Conservation (phyloP, 2,113 vertebrate genomes). For the Hyla sarda region DNA sequence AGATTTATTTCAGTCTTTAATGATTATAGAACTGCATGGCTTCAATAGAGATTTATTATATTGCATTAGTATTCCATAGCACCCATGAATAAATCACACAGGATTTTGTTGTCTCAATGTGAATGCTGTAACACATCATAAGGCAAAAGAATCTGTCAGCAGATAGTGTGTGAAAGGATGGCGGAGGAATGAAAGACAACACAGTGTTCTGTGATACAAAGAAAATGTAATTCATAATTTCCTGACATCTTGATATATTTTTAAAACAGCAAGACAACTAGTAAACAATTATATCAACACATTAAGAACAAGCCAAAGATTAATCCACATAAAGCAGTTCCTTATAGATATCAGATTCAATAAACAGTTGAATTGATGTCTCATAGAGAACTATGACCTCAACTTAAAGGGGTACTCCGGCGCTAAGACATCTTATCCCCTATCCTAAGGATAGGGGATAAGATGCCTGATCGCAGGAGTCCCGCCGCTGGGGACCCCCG, state of each 20-base stretch:
- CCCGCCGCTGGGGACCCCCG: too few species aligned
- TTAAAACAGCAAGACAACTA: background rate
- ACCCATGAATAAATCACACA: slow-evolving; percentile 30
- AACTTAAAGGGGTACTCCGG: too few species aligned
- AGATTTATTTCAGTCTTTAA: slow-evolving; percentile 19
- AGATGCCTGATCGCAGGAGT: too few species aligned
- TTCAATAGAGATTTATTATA: slow-evolving; percentile 46
- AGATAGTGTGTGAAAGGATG: slow-evolving; percentile 5
- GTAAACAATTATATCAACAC: background rate
- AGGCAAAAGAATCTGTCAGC: slow-evolving; percentile 21
- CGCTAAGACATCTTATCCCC: too few species aligned
- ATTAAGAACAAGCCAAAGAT: background rate
- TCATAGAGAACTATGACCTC: too few species aligned
- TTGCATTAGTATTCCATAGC: slow-evolving; percentile 17
- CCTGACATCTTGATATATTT: background rate
- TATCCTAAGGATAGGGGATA: too few species aligned
- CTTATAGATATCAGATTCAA: background rate
- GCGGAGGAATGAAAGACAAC: slow-evolving; percentile 18
- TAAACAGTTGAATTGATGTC: too few species aligned
- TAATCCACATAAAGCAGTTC: background rate
- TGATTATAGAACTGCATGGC: slow-evolving; percentile 13
- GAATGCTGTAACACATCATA: slow-evolving; percentile 36
- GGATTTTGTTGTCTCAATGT: slow-evolving; percentile 43
- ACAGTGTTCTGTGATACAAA: slow-evolving; percentile 3
- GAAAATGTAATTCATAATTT: background rate